A percentile compares a stretch with the other conserved stretches of the same genome.
Conservation (phyloP, 2,888 invertebrate species). For the Drosophila pseudotalamancana region DNA sequence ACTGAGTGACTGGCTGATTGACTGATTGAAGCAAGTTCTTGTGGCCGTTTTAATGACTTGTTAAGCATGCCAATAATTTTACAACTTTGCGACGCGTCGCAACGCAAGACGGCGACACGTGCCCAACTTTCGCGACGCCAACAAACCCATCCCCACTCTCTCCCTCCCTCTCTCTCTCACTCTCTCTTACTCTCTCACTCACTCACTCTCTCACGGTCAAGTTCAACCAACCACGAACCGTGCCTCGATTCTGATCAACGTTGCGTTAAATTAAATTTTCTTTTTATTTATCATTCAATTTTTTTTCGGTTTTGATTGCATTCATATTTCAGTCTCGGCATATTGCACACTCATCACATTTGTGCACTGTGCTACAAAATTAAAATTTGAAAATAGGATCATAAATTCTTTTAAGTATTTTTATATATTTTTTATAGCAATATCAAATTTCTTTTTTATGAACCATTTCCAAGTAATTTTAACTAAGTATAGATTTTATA, state of each 20-base stretch:
- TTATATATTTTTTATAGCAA: neutral
- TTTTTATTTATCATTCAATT: constrained; percentile 4
- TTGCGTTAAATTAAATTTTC: constrained; percentile 84
- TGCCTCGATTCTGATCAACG: constrained; percentile 68
- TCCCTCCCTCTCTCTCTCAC: neutral
- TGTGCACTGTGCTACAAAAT: constrained; percentile 32
- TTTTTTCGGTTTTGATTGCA: constrained; percentile 22
- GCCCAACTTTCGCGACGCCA: constrained; percentile 68
- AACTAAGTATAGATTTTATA: too few species aligned
- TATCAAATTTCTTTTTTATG: too few species aligned
- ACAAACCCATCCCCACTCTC: constrained; percentile 23
- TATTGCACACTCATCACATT: constrained; percentile 32
- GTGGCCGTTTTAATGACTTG: constrained; percentile 65
- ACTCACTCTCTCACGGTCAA: constrained; percentile 51
- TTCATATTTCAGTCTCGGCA: constrained; percentile 62
- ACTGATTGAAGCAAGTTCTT: constrained; percentile 14
- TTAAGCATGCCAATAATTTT: constrained; percentile 79
- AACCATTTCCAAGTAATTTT: too few species aligned
- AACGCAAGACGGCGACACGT: constrained; percentile 50
- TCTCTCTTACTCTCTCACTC: neutral
- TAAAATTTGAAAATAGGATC: neutral
- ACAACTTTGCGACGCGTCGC: constrained; percentile 59
- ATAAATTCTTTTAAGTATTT: too few species aligned
- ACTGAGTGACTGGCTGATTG: constrained; percentile 7
- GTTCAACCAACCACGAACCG: constrained; percentile 58